phyloP scores from a whole-genome alignment of 2,888 invertebrate species.

The Tanaodytes sp. region DNA sequence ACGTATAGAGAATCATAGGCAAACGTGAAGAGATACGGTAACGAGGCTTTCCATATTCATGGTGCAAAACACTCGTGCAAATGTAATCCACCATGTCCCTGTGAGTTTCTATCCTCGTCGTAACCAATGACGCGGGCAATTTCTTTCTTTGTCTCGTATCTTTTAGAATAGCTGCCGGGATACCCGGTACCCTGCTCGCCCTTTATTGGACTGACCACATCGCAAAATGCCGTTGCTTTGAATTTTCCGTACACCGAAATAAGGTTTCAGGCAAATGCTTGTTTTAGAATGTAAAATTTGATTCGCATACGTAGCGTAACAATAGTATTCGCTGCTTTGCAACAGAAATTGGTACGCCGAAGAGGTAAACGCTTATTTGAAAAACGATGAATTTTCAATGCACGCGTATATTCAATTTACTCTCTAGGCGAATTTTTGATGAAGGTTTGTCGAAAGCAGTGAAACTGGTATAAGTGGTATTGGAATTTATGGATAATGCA shows the following conservation, averaged over 20 bases:
- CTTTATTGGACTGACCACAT: constrained; percentile 42
- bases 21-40: constrained; percentile 65
- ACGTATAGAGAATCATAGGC: constrained; percentile 40
- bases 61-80: constrained; percentile 66
- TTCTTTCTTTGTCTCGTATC: constrained; percentile 40
- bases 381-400: no score
- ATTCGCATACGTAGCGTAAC: constrained; percentile 1
- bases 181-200: constrained; percentile 26
- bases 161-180: constrained; percentile 28
- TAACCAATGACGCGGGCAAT: constrained; percentile 28
- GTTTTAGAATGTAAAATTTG: constrained; percentile 27
- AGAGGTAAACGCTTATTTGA: not conserved
- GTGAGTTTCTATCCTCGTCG: constrained; percentile 43
- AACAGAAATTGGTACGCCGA: not conserved
- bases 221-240: constrained; percentile 33
- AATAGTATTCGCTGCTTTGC: constrained; percentile 16
- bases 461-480: no score
- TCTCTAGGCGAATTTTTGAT: no score
- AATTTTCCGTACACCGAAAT: constrained; percentile 34
- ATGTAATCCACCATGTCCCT: constrained; percentile 66
- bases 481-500: no score
- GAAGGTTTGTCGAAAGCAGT: no score
- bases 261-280: constrained; percentile 30
- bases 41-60: constrained; percentile 72
- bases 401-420: no score